phyloP scores from a whole-genome alignment of 2,113 vertebrate species.

The Hyla sarda region DNA sequence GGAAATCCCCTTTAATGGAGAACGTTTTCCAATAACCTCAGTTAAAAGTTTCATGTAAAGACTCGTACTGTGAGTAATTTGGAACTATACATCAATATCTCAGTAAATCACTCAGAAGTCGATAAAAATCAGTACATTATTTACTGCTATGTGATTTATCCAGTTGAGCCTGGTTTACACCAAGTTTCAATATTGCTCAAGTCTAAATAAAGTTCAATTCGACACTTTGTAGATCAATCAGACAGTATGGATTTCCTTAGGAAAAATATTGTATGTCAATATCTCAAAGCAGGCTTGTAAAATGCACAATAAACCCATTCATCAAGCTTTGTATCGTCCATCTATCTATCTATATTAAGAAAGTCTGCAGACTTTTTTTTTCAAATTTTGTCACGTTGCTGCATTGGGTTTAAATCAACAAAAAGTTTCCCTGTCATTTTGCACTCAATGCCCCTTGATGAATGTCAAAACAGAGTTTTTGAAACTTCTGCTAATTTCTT shows the following conservation, averaged over 20 bases:
- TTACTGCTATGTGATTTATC: not conserved
- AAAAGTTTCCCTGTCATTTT: too few species aligned
- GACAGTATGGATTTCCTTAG: not conserved
- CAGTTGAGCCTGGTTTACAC: not conserved
- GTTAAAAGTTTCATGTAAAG: not conserved
- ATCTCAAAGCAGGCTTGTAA: not conserved
- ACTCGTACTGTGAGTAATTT: not conserved
- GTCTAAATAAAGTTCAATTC: not conserved
- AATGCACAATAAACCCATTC: not conserved
- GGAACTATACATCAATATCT: not conserved
- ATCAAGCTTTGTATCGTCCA: not conserved
- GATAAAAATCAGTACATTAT: not conserved
- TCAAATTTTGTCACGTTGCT: too few species aligned
- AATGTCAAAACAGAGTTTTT: too few species aligned
- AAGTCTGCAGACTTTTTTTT: too few species aligned
- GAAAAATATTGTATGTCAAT: not conserved
- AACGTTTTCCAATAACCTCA: too few species aligned
- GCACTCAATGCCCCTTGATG: too few species aligned
- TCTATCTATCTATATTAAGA: not conserved
- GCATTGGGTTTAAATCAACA: too few species aligned
- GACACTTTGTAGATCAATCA: slow-evolving; percentile 12
- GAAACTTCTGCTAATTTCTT: too few species aligned
- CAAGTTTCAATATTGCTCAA: not conserved
- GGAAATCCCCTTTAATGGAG: too few species aligned
- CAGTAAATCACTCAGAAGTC: not conserved